A percentile compares a stretch with the other conserved stretches of the same genome.
Evolutionary conservation across 2,113 vertebrate species (phyloP).

Genomic region (Catagonus wagneri): DNA sequence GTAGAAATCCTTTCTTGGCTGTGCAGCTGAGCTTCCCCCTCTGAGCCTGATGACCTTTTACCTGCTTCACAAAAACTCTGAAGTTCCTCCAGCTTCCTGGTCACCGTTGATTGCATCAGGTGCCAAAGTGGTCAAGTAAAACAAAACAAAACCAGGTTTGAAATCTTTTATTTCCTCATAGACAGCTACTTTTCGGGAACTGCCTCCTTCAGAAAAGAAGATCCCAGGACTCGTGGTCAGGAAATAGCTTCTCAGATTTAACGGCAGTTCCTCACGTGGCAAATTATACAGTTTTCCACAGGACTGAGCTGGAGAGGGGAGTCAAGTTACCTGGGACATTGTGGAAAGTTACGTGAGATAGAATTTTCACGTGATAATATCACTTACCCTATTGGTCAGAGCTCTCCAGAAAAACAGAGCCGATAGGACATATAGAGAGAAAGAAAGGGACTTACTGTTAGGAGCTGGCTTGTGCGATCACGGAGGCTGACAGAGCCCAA

Average conservation of each 20-base stretch:
- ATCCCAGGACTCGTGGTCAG: not conserved
- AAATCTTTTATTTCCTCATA: not conserved
- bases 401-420: not conserved
- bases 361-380: not conserved
- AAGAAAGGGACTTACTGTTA: not conserved
- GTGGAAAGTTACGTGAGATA: not conserved
- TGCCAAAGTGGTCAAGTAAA: conserved; percentile 29
- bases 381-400: not conserved
- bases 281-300: not conserved
- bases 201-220: not conserved
- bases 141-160: not conserved
- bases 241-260: not conserved
- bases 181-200: not conserved
- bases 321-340: not conserved
- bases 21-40: not conserved
- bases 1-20: not conserved
- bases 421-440: not conserved
- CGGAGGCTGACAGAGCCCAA: not conserved
- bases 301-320: not conserved
- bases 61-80: not conserved
- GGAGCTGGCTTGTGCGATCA: not conserved
- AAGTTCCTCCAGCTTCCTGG: not conserved
- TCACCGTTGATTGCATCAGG: conserved; percentile 55
- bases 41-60: not conserved
- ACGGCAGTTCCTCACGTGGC: not conserved